Conservation (phyloP, 2,113 vertebrate genomes). For the Crotalus helleri region DNA sequence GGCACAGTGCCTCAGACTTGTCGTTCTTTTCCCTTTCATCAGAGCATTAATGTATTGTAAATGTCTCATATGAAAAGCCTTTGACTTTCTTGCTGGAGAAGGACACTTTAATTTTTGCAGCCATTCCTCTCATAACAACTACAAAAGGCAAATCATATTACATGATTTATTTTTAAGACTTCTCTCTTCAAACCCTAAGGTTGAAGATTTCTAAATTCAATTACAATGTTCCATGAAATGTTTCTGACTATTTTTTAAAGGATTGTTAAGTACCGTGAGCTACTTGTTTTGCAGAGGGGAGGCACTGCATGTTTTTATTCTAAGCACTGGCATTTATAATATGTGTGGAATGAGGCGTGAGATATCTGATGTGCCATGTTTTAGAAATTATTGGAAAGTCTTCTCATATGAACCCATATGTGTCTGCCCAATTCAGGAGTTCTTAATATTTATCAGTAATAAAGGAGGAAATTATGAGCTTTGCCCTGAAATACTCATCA, state of each 20-base stretch:
- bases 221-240: neutral
- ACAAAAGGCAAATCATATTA: neutral
- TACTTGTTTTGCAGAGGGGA: neutral
- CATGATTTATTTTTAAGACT: constrained; percentile 22
- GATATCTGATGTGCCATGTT: constrained; percentile 31
- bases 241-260: neutral
- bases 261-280: neutral
- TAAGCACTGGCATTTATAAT: constrained; percentile 46
- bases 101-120: constrained; percentile 44
- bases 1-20: constrained; percentile 10
- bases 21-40: constrained; percentile 38
- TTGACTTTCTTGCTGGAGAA: constrained; percentile 54
- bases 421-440: constrained; percentile 23
- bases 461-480: constrained; percentile 55
- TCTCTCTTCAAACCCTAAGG: neutral
- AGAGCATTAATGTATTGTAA: constrained; percentile 52
- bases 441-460: constrained; percentile 63
- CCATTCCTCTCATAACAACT: constrained; percentile 39
- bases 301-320: constrained; percentile 10
- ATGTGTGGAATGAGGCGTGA: constrained; percentile 13
- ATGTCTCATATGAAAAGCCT: constrained; percentile 53
- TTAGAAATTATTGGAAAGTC: constrained; percentile 42
- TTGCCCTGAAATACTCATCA: constrained; percentile 59
- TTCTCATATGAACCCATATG: constrained; percentile 39
- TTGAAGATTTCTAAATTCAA: constrained; percentile 12